These are phyloP conservation scores for Alethe castanea DNA, from an alignment of 2,113 vertebrate species.

Conservation along the genomic window DNA sequence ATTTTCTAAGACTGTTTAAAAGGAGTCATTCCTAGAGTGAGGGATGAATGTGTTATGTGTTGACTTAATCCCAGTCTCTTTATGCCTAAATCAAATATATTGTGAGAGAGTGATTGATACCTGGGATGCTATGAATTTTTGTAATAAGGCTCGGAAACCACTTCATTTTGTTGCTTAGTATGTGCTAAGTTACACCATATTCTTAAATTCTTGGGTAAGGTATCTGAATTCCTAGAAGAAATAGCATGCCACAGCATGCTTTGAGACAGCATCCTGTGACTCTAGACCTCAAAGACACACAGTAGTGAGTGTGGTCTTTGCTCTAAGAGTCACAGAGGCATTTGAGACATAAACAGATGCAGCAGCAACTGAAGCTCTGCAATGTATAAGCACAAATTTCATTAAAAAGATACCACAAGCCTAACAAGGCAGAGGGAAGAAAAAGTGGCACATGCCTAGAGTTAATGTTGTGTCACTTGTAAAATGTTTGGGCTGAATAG, in stretches of 20 bases:
- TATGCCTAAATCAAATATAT: neutral
- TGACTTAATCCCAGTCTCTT: neutral
- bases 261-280: neutral
- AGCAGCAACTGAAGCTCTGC: neutral
- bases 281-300: neutral
- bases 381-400: neutral
- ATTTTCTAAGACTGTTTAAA: neutral
- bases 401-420: neutral
- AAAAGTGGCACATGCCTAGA: neutral
- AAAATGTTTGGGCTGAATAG: neutral
- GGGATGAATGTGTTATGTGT: neutral
- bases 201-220: neutral
- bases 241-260: accelerated
- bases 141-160: neutral
- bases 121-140: neutral
- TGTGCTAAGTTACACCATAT: neutral
- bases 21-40: neutral
- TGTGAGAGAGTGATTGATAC: neutral
- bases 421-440: neutral
- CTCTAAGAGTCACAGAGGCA: neutral
- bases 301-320: neutral
- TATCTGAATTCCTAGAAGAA: neutral
- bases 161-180: neutral
- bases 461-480: neutral
- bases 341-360: neutral